Percentiles rank a stretch among this genome's conserved stretches.
phyloP scores from a whole-genome alignment of 2,113 vertebrate genomes.

The Quiscalus mexicanus region DNA sequence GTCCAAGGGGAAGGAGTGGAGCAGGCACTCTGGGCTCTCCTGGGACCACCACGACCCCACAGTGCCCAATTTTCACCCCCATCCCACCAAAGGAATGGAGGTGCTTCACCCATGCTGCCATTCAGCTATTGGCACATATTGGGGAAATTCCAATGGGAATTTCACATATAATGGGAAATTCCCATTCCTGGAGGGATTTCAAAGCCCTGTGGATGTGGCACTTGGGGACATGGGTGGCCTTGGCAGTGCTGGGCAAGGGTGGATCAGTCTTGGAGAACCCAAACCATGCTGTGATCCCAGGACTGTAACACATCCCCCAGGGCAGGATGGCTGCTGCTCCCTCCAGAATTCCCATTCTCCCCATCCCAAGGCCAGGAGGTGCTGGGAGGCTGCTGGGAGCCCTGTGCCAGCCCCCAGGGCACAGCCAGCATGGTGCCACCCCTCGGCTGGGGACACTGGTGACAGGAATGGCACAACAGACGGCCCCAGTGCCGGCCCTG shows the following conservation, averaged over 20 bases:
- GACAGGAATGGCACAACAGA: background rate
- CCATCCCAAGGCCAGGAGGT: background rate
- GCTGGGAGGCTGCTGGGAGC: background rate
- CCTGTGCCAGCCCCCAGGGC: background rate
- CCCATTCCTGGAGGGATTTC: background rate
- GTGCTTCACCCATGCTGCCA: background rate
- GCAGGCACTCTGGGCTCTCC: background rate
- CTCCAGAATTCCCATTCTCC: background rate
- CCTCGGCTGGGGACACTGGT: background rate
- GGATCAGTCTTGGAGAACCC: fast-evolving
- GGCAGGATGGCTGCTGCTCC: background rate
- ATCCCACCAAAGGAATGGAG: fast-evolving
- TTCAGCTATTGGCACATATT: background rate
- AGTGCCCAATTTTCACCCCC: background rate
- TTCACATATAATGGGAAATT: background rate
- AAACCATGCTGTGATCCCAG: fast-evolving
- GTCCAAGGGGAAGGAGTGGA: background rate
- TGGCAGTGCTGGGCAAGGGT: background rate
- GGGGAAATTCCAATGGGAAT: no score
- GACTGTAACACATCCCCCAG: fast-evolving
- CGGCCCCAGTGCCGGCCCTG: fast-evolving
- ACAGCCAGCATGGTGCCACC: fast-evolving
- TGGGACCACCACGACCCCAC: fast-evolving
- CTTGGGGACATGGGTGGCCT: fast-evolving
- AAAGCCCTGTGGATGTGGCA: background rate